These are phyloP conservation scores for Chelon labrosus DNA, from an alignment of 2,797 vertebrate species.

Conservation along the genomic window DNA sequence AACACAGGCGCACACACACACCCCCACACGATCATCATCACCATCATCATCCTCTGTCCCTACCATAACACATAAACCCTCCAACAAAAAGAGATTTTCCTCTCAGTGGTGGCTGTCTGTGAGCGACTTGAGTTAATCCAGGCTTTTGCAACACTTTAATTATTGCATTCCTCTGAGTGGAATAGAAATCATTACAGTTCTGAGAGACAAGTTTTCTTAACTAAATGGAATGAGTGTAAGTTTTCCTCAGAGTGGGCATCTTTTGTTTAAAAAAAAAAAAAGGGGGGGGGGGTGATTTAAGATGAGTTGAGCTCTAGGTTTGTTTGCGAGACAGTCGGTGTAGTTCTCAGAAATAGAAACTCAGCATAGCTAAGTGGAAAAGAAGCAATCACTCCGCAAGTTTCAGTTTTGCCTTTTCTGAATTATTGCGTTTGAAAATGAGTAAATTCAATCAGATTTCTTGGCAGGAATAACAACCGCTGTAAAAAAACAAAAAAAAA, in stretches of 20 bases:
- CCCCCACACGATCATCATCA: constrained; percentile 21
- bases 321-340: constrained; percentile 21
- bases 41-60: constrained; percentile 59
- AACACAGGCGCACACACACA: constrained; percentile 34
- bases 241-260: constrained; percentile 33
- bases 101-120: constrained; percentile 42
- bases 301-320: constrained; percentile 35
- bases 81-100: constrained; percentile 55
- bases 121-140: constrained; percentile 72
- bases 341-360: constrained; percentile 23
- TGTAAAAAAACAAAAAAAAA: neutral
- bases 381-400: neutral
- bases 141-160: constrained; percentile 71
- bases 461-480: constrained; percentile 34
- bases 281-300: constrained; percentile 11
- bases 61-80: constrained; percentile 61
- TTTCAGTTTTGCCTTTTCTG: constrained; percentile 13
- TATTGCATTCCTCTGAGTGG: constrained; percentile 64
- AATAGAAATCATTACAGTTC: constrained; percentile 64
- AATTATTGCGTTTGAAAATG: constrained; percentile 29
- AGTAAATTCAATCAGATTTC: constrained; percentile 32
- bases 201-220: constrained; percentile 43
- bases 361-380: constrained; percentile 5
- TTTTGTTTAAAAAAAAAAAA: neutral
- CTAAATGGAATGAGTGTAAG: constrained; percentile 44